Base-by-base conservation (phyloP, 1,140 invertebrate species). In the Daktulosphaira vitifoliae region DNA sequence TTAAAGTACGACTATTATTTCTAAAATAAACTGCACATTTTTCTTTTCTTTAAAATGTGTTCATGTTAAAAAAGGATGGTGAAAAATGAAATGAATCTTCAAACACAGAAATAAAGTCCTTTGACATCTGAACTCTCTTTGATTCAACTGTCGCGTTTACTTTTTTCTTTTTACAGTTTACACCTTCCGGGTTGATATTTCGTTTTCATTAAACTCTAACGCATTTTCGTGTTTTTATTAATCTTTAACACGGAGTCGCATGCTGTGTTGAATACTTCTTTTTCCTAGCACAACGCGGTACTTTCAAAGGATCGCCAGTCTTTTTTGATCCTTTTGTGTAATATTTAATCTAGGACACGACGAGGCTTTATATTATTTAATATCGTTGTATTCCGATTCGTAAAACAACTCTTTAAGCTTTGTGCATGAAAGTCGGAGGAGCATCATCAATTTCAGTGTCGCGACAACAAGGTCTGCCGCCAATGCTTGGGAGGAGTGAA, bases 331-430 rank as follows among this genome's bases (percentile, higher is more conserved):
- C 56, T 62, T 62, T 62, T 62, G 56, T 62, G 56, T 62, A 44
- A 62, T 62, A 62, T 62, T 62, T 62, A 62, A 62, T 62, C 56
- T 62, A 62, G 56, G 56, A 62, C 56, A 62, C 56, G 56, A 37
- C 39, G 25, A 44, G 39, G 56, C 56, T 62, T 62, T 62, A 62
- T 62, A 62, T 62, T 62, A 62, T 62, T 62, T 62, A 62, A 62
- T 62, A 62, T 62, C 56, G 56, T 46, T 62, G 56, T 62, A 29
- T 62, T 62, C 56, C 44, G 56, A 62, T 62, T 62, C 56, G 56
- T 62, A 62, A 62, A 62, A 62, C 56, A 62, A 62, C 56, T 62
- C 56, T 62, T 62, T 42, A 33, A 62, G 56, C 56, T 62, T 48
- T 62, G 42, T 48, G 25, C 16, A 15, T 44, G 39, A 6, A 38